phyloP scores from a whole-genome alignment of 1,140 invertebrate species.

The Adelges cooleyi region DNA sequence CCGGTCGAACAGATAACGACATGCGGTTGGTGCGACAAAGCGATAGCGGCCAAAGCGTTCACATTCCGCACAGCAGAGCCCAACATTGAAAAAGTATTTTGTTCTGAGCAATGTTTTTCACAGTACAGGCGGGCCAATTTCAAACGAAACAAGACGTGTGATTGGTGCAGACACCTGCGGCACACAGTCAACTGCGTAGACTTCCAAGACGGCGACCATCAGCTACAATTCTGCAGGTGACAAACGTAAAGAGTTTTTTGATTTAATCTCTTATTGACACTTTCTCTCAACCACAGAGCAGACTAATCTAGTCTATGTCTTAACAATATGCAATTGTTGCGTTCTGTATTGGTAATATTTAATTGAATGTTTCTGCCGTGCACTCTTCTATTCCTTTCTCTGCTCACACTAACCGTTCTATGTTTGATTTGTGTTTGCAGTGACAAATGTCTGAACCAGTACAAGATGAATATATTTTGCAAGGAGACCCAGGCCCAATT shows the following conservation, averaged over 20 bases:
- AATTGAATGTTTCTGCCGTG: not conserved
- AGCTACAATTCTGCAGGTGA: conserved; percentile 59
- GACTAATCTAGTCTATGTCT: no score
- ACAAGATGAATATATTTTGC: conserved; percentile 93
- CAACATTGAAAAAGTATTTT: conserved; percentile 47
- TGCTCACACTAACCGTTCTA: no score
- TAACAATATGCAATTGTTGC: no score
- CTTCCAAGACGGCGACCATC: conserved; percentile 66
- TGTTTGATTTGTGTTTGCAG: no score
- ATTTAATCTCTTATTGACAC: not conserved
- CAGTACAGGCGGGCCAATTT: conserved; percentile 76
- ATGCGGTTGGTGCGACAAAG: conserved; percentile 46
- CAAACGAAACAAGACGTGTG: conserved; percentile 82
- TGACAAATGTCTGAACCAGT: conserved; percentile 86
- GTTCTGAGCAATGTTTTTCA: conserved; percentile 79
- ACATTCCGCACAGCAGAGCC: conserved; percentile 35
- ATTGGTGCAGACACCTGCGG: conserved; percentile 81
- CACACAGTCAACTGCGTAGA: conserved; percentile 87
- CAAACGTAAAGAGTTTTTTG: conserved; percentile 12
- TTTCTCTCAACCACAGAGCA: no score
- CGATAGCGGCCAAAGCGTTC: conserved; percentile 39
- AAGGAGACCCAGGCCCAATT: conserved; percentile 79
- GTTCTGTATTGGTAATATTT: not conserved
- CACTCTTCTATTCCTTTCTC: not conserved
- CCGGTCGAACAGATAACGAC: conserved; percentile 35